Base-by-base conservation (phyloP, 1,140 invertebrate genomes). In the Microplitis demolitor region DNA sequence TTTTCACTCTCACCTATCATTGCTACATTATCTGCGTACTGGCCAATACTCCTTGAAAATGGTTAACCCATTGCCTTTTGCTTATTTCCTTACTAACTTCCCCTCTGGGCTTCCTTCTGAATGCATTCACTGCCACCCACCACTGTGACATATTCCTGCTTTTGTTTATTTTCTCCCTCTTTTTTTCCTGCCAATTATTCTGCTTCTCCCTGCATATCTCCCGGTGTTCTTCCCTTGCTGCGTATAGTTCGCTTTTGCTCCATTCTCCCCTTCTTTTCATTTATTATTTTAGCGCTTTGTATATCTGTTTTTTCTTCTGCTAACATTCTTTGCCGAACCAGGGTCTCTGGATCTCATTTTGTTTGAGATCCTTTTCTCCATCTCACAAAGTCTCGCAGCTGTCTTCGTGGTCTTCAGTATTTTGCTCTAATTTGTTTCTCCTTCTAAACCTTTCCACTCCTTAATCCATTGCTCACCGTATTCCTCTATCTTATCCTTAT, bases 301-400 rank as follows among this genome's bases (percentile, higher is more conserved):
- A 56, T 53, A 4, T 63, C 31, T 37, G 9, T 31, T 4, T 64
- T 51, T 37, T 60, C 63, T 51, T 71, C 50, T 35, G 45, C 63
- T 53, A 37, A 50, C 69, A 71, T n/a, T 71, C 31, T 13, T 71
- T 60, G n/a, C 54, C 54, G 53, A 71, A 71, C 61, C 69, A 71
- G 53, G 53, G 13, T 71, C 45, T 63, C 39, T 3, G 6, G 4
- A 8, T 4, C 5, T 39, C 6, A 8, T 6, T 39, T 6, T 2
- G 2, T 6, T 39, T 11, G 11, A 13, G 13, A 45, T 14, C 53
- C 50, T 35, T 33, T 71, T 64, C 60, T 71, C 60, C 6, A 14
- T 31, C 51, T 71, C 13, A 35, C 62, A 53, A 33, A 37, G 4
- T 53, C 51, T 51, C 2, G 69, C 69, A 4, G 69, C 69, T 53